Evolutionary conservation across 2,797 vertebrate genomes (phyloP).

Genomic region (Urosaurus nigricauda): DNA sequence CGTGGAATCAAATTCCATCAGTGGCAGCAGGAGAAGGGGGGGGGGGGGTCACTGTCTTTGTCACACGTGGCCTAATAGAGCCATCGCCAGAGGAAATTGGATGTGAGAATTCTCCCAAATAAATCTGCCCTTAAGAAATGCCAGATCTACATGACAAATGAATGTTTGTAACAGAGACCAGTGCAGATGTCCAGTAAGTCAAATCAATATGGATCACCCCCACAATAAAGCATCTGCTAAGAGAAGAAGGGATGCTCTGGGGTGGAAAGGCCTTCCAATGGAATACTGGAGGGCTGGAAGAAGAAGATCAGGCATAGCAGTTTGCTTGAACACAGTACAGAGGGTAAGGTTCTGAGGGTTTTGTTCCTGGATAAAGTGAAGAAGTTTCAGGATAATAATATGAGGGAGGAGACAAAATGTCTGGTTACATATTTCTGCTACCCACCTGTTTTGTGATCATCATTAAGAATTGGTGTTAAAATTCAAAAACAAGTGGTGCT

Average conservation of each 20-base stretch:
- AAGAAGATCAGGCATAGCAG: background rate
- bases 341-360: background rate
- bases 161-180: slow-evolving; percentile 30
- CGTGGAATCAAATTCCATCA: slow-evolving; percentile 67
- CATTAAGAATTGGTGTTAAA: background rate
- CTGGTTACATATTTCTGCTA: background rate
- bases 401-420: too few species aligned
- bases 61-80: slow-evolving; percentile 60
- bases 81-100: slow-evolving; percentile 59
- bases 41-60: slow-evolving; percentile 55
- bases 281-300: background rate
- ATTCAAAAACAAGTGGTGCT: too few species aligned
- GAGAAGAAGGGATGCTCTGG: background rate
- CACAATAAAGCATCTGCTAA: background rate
- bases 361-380: background rate
- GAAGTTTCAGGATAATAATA: background rate
- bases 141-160: slow-evolving; percentile 50
- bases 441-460: background rate
- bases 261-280: background rate
- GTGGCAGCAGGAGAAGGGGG: slow-evolving; percentile 58
- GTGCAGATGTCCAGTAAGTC: background rate
- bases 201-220: slow-evolving; percentile 13
- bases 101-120: slow-evolving; percentile 64
- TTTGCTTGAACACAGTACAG: background rate
- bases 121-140: slow-evolving; percentile 60